Evolutionary conservation across 2,797 vertebrate genomes (phyloP).

Genomic region (Austrolebias charrua): DNA sequence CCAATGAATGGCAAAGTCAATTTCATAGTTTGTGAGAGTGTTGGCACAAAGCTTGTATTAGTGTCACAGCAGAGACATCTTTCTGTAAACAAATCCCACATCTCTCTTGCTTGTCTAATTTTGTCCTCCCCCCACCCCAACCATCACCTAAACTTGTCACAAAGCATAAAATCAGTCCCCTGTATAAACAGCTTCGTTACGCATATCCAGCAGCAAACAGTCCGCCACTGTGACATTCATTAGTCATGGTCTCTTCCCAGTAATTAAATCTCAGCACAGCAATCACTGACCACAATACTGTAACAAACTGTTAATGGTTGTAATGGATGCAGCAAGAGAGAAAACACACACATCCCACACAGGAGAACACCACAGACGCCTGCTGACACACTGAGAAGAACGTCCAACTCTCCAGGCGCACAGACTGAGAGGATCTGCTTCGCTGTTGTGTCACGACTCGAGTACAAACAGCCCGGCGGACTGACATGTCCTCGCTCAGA

Average conservation of each 20-base stretch:
- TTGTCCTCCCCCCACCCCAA: conserved; percentile 1
- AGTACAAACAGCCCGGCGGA: conserved; percentile 20
- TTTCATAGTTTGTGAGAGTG: conserved; percentile 42
- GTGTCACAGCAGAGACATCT: conserved; percentile 14
- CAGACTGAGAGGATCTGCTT: conserved; percentile 33
- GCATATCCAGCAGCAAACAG: conserved; percentile 49
- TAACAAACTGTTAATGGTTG: conserved; percentile 24
- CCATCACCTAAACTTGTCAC: conserved; percentile 27
- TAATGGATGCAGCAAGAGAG: conserved; percentile 53
- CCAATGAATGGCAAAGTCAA: conserved; percentile 37
- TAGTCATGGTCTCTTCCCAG: conserved; percentile 29
- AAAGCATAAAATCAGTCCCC: conserved; percentile 39
- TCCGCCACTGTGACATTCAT: conserved; percentile 33
- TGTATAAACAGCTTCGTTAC: conserved; percentile 39
- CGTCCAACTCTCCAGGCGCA: conserved; percentile 9
- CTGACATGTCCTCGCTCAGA: conserved; percentile 27
- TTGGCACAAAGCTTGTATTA: conserved; percentile 30
- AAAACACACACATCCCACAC: conserved; percentile 26
- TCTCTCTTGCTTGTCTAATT: conserved; percentile 13
- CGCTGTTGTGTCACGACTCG: conserved; percentile 31
- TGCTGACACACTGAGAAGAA: conserved; percentile 23
- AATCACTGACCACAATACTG: conserved; percentile 42
- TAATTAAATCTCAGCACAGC: conserved; percentile 47
- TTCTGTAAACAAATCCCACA: conserved; percentile 16
- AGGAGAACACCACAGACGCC: conserved; percentile 38